Base-by-base conservation (phyloP, 2,113 vertebrate species). In the Xenopus laevis region DNA sequence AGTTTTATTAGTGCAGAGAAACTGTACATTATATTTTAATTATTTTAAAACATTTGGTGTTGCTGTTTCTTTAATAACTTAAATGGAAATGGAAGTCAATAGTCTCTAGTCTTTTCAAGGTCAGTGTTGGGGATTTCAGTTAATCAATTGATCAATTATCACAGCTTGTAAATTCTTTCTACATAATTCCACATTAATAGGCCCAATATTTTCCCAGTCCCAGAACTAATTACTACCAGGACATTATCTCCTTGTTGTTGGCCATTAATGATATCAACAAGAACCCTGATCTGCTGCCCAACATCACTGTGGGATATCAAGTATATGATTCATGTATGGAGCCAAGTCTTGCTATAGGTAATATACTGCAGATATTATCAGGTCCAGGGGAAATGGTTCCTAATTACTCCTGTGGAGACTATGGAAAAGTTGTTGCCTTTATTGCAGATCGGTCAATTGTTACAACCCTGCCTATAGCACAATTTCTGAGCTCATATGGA, bases 191-290 rank as follows among this genome's bases (percentile, higher is more conserved):
- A 2, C 23, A 27, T 27, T 27, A 27, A 27, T 4, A 27, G 4
- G 4, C 2, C 1, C 23, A 27, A 27, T 27, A 27, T 4, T 27
- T 27, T 27, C 23, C 23, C 23, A 27, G 23, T 27, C 23, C 23
- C 23, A 27, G 23, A 2, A 1, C 4, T 4, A 27, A 2, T 27
- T 4, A 27, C 1, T 27, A 27, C 23, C 23, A 27, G 1, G 23
- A 27, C 23, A 27, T 27, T 4, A 27, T 27, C 2, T 27, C 23
- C 23, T 2, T 4, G 23, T 27, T 46, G n/a, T 59, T 60, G 27
- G 72, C 72, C 45, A 47, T 74, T 18, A 44, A 61, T 12, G 30
- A 66, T 4, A 46, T 74, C 11, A 67, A 74, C 16, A 55, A 55
- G 9, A 55, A 73, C 13, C 50, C 71, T 10, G 30, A 55, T 5